A percentile compares a stretch with the other conserved stretches of the same genome.
These are phyloP conservation scores for Scrobipalpa costella DNA, from an alignment of 2,888 invertebrate genomes.

Conservation along the genomic window DNA sequence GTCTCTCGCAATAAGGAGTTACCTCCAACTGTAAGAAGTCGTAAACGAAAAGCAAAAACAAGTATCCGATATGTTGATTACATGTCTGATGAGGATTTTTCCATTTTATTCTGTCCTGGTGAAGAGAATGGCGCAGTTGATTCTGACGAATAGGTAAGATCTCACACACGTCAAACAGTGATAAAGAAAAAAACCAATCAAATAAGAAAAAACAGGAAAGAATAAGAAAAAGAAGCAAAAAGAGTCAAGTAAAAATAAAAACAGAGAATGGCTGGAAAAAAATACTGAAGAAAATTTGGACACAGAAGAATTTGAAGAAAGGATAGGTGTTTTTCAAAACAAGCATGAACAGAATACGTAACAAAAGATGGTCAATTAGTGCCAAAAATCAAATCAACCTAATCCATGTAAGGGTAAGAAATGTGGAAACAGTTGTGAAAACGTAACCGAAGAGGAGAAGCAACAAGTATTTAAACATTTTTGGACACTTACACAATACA, in stretches of 20 bases:
- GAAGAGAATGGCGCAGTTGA: background rate
- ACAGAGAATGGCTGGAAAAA: background rate
- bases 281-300: background rate
- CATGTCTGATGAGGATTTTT: background rate
- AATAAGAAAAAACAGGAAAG: background rate
- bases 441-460: conserved; percentile 29
- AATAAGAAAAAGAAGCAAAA: background rate
- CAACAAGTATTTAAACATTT: conserved; percentile 30
- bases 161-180: background rate
- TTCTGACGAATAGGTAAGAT: background rate
- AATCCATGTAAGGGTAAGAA: conserved; percentile 27
- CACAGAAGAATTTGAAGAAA: conserved; percentile 26
- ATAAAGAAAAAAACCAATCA: background rate
- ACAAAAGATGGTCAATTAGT: conserved; percentile 20
- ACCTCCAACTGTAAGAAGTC: background rate
- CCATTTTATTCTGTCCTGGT: background rate
- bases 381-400: conserved; percentile 17
- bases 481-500: conserved; percentile 30
- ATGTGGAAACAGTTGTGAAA: conserved; percentile 34
- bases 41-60: background rate
- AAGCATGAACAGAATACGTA: conserved; percentile 20
- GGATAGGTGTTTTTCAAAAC: background rate
- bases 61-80: background rate
- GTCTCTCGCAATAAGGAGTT: too few species aligned
- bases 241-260: too few species aligned